Evolutionary conservation across 53 echinoderm and acorn worm genomes (phyloP).

Genomic region (Apostichopus leukothele): DNA sequence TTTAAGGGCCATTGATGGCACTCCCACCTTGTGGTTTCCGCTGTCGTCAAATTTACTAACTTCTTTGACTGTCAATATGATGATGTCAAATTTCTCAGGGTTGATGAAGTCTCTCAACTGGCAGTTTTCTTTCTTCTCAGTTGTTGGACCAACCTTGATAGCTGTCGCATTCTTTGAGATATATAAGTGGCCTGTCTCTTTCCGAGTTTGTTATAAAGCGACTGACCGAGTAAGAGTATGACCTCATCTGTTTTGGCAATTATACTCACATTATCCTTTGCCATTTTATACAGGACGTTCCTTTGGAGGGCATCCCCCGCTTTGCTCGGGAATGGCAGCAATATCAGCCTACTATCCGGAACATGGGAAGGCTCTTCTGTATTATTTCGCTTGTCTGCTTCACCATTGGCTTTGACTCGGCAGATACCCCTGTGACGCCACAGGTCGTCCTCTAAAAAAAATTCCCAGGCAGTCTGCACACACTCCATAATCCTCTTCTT

Average conservation of each 20-base stretch:
- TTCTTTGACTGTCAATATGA: background rate
- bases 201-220: background rate
- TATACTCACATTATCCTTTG: background rate
- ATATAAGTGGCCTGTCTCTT: background rate
- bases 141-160: background rate
- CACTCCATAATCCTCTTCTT: conserved; percentile 53
- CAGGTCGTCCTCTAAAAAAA: conserved; percentile 43
- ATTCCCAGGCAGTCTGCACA: conserved; percentile 64
- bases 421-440: conserved; percentile 34
- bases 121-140: no score
- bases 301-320: background rate
- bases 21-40: background rate
- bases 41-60: background rate
- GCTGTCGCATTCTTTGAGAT: background rate
- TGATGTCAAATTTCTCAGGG: conserved; percentile 3
- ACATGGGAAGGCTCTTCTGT: background rate
- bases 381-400: background rate
- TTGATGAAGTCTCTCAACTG: background rate
- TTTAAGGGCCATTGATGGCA: conserved; percentile 22
- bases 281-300: background rate
- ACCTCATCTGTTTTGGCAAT: conserved; percentile 16
- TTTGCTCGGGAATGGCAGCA: conserved; percentile 7
- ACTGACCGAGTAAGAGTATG: conserved; percentile 15
- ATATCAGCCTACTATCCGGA: conserved; percentile 5
- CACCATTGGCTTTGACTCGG: background rate